Percentiles rank a stretch among this genome's conserved stretches.
phyloP scores from a whole-genome alignment of 2,797 vertebrate genomes.

The Parauchenoglanis ngamensis region DNA sequence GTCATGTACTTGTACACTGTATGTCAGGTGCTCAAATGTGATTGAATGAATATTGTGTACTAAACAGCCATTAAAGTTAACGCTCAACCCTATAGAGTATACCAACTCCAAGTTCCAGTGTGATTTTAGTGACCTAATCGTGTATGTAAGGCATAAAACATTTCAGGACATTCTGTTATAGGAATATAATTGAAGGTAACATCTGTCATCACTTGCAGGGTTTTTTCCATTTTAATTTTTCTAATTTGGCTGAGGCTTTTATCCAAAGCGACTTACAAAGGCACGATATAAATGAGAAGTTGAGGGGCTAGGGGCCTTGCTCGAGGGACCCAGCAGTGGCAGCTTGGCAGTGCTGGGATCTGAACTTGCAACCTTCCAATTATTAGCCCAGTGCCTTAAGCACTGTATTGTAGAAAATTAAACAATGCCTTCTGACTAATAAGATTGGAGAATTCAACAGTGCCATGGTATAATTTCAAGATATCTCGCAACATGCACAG shows the following conservation, averaged over 20 bases:
- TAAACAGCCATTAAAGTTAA: neutral
- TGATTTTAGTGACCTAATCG: neutral
- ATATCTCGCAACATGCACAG: neutral
- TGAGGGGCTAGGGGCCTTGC: neutral
- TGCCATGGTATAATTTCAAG: neutral
- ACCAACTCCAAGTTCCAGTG: neutral
- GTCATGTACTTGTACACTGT: neutral
- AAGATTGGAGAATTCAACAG: neutral
- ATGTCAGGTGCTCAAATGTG: constrained; percentile 8
- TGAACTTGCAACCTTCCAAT: neutral
- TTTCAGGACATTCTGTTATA: neutral
- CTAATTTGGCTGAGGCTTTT: neutral
- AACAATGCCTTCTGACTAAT: neutral
- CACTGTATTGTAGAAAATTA: neutral
- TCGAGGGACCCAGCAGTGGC: neutral
- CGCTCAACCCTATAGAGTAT: neutral
- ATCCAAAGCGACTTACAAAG: neutral
- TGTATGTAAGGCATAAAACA: neutral
- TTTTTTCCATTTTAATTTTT: neutral
- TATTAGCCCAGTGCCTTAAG: neutral
- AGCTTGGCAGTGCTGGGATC: neutral
- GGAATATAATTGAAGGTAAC: neutral
- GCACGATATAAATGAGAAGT: neutral
- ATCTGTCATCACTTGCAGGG: neutral
- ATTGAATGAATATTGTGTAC: neutral